These are phyloP conservation scores for Dryobates pubescens DNA, from an alignment of 2,797 vertebrate species.

Conservation along the genomic window DNA sequence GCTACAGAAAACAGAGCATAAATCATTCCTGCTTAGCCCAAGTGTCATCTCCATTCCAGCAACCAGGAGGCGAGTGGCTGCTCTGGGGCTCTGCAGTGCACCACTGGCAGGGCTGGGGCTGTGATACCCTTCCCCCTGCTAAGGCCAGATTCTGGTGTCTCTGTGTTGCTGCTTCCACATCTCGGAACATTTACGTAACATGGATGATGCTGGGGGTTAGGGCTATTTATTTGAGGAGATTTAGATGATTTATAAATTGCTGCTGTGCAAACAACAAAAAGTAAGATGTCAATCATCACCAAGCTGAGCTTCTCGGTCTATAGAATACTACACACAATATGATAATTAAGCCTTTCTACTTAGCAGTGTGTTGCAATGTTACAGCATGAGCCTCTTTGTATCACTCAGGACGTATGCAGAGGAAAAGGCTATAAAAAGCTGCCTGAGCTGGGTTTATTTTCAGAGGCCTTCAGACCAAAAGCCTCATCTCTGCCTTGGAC, in stretches of 20 bases:
- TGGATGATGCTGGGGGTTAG: not conserved
- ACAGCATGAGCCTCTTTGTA: not conserved
- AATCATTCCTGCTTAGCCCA: not conserved
- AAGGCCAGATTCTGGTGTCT: not conserved
- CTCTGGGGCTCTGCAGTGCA: not conserved
- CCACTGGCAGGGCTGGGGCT: not conserved
- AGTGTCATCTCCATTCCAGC: not conserved
- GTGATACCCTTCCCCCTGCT: not conserved
- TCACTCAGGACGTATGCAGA: not conserved
- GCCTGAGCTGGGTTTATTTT: constrained; percentile 15
- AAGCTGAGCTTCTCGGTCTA: not conserved
- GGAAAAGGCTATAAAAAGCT: constrained; percentile 28
- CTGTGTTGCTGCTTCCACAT: not conserved
- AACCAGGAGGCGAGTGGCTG: not conserved
- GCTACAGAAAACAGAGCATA: not conserved
- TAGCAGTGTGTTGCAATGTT: not conserved
- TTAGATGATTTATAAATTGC: not conserved
- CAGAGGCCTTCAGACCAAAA: constrained; percentile 52
- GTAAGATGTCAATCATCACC: not conserved
- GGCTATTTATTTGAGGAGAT: not conserved
- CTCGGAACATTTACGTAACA: not conserved
- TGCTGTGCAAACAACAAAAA: not conserved
- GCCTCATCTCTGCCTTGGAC: constrained; percentile 32
- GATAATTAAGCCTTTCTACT: constrained; percentile 4
- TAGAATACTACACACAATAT: not conserved